Evolutionary conservation across 2,113 vertebrate genomes (phyloP), one percentile per base, ranked within the genome.

Genomic region (Vimba vimba): DNA sequence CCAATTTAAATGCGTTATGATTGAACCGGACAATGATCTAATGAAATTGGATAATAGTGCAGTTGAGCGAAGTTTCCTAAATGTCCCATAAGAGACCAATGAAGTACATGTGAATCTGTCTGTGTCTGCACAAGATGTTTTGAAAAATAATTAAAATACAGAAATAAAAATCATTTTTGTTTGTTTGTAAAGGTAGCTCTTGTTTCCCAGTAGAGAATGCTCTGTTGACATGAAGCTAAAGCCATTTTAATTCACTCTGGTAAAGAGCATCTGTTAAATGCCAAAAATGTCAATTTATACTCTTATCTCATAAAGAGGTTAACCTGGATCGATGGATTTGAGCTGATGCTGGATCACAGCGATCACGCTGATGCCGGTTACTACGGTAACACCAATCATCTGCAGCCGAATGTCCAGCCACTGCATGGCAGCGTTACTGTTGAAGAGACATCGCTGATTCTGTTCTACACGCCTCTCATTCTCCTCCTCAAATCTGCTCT

Each of bases 391-490:
- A 0, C 97, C 98, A 45, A 99, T 98, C 94, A 99, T 95, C 95
- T 99, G 98, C 82, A 99, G 92, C 25, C 97, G 96, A 86, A 99
- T 97, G 92, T 98, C 96, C 90, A 99, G 92, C 98, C 98, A 99
- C 92, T 97, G 96, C 91, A 93, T 94, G 0, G 95, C 95, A 1
- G 97, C 94, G 0, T 92, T 94, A 91, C 96, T 95, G 2, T 96
- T 95, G 86, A 98, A 99, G 92, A 97, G 92, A 91, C 98, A 99
- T 88, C 97, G 95, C 66, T 98, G 98, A 93, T 98, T 99, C 88
- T 93, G 92, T 89, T 99, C 98, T 88, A 99, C 90, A 15, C 87
- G 95, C n/a, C 76, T 89, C 87, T 94, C 92, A 62, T 94, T 97
- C 91, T 99, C 96, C 83, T 95, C 89, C 87, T 97, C 94, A 90